Base-by-base conservation (phyloP, 2,113 vertebrate genomes). In the Saguinus imperator region DNA sequence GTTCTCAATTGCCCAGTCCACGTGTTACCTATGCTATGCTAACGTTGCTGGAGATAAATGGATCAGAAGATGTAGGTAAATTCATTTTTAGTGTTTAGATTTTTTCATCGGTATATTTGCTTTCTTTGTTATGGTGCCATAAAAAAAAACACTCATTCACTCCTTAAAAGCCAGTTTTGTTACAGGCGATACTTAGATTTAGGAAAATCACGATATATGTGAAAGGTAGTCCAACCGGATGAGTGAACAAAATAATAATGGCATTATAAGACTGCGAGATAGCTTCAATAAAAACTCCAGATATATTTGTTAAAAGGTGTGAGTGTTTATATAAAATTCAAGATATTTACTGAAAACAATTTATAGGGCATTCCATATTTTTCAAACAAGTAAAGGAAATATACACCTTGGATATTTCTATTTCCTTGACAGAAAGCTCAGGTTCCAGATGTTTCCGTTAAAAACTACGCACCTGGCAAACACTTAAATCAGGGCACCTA, bases 401-500 rank as follows among this genome's bases (percentile, higher is more conserved):
- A 82, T 12, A 5, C 55, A 94, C 64, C 45, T 95, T 45, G 85
- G 95, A 75, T 61, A 93, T 68, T 77, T 66, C 45, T 72, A 50
- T 76, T 88, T 95, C 72, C 32, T 83, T 35, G 20, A 81, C 6
- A 50, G 45, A 50, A 95, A 91, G 37, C 23, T 89, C 29, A 48
- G 8, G 11, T 64, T 83, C 11, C 58, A 76, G 48, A 66, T 48
- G 25, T 88, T 94, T 87, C 23, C 52, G 25, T 87, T 86, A 96
- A 95, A 87, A 87, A 72, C 50, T 18, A 77, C 35, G 83, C n/a
- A 50, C 32, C 37, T 1, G 12, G 3, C 0, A 73, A 95, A 72
- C 35, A 61, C 25, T 61, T 61, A 70, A 66, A 0, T 1, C 20
- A 75, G 40, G 55, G 40, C 61, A 76, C 98, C 98, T 96, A 99